Conservation (phyloP, 1,140 invertebrate species). For the Trachymyrmex cornetzi region DNA sequence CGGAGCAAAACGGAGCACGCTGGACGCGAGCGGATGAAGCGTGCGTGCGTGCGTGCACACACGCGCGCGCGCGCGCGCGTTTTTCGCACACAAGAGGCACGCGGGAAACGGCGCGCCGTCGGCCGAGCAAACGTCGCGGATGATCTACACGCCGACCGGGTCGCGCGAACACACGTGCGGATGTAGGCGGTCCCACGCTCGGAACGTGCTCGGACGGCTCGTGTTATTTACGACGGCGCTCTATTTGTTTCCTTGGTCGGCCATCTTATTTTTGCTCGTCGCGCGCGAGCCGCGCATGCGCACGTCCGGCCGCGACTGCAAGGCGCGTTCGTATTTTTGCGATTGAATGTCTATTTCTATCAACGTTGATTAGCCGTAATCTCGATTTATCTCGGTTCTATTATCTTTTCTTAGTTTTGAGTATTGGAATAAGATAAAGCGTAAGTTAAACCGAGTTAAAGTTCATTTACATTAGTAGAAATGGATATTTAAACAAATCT, state of each 20-base stretch:
- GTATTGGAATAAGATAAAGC: too few species aligned
- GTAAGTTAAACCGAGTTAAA: too few species aligned
- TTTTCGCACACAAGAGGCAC: background rate
- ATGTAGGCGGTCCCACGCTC: background rate
- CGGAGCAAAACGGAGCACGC: background rate
- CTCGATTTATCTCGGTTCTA: too few species aligned
- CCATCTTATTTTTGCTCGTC: constrained; percentile 82
- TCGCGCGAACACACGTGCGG: constrained; percentile 18
- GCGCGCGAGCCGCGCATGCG: constrained; percentile 75
- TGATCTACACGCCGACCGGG: background rate
- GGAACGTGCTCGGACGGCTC: constrained; percentile 69
- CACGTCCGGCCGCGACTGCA: constrained; percentile 47
- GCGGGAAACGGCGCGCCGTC: background rate
- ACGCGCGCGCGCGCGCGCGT: background rate
- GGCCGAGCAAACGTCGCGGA: background rate
- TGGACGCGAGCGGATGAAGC: background rate
- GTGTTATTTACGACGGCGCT: constrained; percentile 81
- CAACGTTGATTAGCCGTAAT: too few species aligned
- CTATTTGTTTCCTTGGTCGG: constrained; percentile 80
- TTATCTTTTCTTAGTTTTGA: too few species aligned
- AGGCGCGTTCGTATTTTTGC: constrained; percentile 30
- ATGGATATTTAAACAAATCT: too few species aligned
- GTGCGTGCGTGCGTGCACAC: background rate
- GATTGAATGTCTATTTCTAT: too few species aligned
- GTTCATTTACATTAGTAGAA: too few species aligned